Percentiles rank a stretch among this genome's conserved stretches.
Evolutionary conservation across 2,113 vertebrate species (phyloP).

Genomic region (Notarius lentiginosus): DNA sequence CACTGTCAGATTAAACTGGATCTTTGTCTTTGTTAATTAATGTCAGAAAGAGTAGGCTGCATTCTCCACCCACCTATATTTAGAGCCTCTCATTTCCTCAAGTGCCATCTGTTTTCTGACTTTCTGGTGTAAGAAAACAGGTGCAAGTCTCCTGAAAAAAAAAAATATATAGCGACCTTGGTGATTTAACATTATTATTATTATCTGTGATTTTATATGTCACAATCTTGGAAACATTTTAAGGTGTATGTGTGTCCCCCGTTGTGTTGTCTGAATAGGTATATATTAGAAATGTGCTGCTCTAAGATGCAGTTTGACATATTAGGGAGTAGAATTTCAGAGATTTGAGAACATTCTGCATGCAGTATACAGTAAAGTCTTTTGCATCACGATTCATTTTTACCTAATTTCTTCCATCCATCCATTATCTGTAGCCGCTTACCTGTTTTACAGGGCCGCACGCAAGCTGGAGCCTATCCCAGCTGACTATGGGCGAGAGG

Average conservation of each 20-base stretch:
- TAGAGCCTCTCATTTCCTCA: slow-evolving; percentile 24
- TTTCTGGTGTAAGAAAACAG: slow-evolving; percentile 23
- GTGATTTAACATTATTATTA: too few species aligned
- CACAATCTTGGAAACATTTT: not conserved
- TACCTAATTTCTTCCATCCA: not conserved
- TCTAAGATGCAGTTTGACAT: not conserved
- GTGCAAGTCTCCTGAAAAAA: slow-evolving; percentile 8
- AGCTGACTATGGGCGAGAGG: too few species aligned
- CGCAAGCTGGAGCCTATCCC: too few species aligned
- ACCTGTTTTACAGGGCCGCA: too few species aligned
- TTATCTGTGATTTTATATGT: not conserved
- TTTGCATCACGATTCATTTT: not conserved
- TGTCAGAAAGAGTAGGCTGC: slow-evolving; percentile 27
- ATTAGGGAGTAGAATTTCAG: not conserved
- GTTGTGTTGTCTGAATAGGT: not conserved
- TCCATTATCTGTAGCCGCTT: too few species aligned
- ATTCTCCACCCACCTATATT: slow-evolving; percentile 23
- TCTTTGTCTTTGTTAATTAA: slow-evolving; percentile 44
- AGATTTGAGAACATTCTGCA: not conserved
- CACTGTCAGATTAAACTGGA: slow-evolving; percentile 33
- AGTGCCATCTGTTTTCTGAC: slow-evolving; percentile 33
- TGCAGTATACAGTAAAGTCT: not conserved
- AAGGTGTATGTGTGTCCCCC: not conserved
- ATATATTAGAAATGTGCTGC: not conserved
- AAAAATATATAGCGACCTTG: too few species aligned